Evolutionary conservation across 2,888 invertebrate species (phyloP), one percentile per base, ranked within the genome.

Genomic region (Tetanocera ferruginea): DNA sequence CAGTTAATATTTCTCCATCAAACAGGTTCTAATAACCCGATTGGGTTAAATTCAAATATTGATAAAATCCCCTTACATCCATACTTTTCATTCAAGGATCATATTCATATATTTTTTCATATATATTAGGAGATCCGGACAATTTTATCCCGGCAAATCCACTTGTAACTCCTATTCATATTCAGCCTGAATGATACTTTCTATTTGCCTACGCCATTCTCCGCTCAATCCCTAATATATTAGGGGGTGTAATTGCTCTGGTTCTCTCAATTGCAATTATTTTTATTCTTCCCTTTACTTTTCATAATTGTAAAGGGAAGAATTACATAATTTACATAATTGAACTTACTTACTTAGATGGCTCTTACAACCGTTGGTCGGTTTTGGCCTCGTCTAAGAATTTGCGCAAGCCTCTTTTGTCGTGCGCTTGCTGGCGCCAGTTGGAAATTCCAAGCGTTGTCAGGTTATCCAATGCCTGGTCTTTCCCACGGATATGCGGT

Each of bases 161-260:
- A n/a, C n/a, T n/a, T n/a, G n/a, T n/a, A n/a, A n/a, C n/a, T n/a
- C n/a, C n/a, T n/a, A n/a, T n/a, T n/a, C n/a, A n/a, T n/a, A n/a
- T n/a, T n/a, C n/a, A n/a, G n/a, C n/a, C n/a, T n/a, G n/a, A n/a
- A n/a, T n/a, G n/a, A n/a, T n/a, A n/a, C n/a, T n/a, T n/a, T n/a
- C n/a, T n/a, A n/a, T n/a, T n/a, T n/a, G n/a, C n/a, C n/a, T n/a
- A n/a, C n/a, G n/a, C n/a, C n/a, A n/a, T n/a, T n/a, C n/a, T n/a
- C n/a, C n/a, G n/a, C 95, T 17, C 94, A 55, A 94, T 95, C 78
- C 95, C 95, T 6, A 95, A 94, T 91, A 95, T 95, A 92, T 87
- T 95, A 90, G 94, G 94, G 81, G 92, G 93, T 0, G 92, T 92
- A 74, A 93, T 93, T 4, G 93, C 94, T 4, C 94, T 94, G 92